phyloP scores from a whole-genome alignment of 2,113 vertebrate species.

The Myotis brandtii region DNA sequence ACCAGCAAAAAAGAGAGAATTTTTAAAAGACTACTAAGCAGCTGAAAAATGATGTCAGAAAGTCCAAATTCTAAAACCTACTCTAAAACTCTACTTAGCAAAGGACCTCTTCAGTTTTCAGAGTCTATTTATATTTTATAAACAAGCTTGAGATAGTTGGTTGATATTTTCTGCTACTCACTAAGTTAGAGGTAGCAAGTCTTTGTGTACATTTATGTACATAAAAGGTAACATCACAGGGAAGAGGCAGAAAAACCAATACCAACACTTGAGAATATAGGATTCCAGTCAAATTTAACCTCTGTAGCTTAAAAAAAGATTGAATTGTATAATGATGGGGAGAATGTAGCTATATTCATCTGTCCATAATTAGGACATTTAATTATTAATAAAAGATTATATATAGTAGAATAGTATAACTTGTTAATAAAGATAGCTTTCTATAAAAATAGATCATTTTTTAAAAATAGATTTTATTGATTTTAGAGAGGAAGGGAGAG shows the following conservation, averaged over 20 bases:
- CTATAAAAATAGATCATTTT: conserved; percentile 1
- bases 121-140: conserved; percentile 16
- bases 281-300: background rate
- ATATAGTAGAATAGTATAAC: background rate
- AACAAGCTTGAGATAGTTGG: conserved; percentile 14
- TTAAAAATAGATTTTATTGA: too few species aligned
- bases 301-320: conserved; percentile 20
- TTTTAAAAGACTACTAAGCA: conserved; percentile 11
- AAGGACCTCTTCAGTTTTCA: conserved; percentile 17
- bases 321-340: background rate
- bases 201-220: background rate
- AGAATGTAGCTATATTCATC: background rate
- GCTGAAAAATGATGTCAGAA: background rate
- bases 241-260: background rate
- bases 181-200: background rate
- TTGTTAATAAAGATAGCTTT: conserved; percentile 44
- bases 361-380: background rate
- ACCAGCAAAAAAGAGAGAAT: background rate
- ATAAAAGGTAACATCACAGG: background rate
- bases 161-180: background rate
- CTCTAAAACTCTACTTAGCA: background rate
- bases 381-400: conserved; percentile 18
- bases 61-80: background rate
- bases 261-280: background rate
- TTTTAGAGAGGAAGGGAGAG: background rate